Conservation (phyloP, 2,113 vertebrate species). For the Xyrauchen texanus region DNA sequence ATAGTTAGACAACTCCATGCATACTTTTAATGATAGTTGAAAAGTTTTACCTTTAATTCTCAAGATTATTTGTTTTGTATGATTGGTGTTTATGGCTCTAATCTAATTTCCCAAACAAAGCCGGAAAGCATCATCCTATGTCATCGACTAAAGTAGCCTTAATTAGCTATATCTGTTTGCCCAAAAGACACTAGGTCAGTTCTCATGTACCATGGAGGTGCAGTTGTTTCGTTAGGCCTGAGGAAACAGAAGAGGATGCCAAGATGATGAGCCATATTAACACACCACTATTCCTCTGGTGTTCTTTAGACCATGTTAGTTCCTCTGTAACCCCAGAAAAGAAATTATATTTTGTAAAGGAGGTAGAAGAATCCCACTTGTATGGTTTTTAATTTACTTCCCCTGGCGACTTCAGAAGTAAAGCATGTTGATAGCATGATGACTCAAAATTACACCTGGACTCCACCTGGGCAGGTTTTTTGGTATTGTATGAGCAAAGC, state of each 20-base stretch:
- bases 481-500: constrained; percentile 19
- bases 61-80: not conserved
- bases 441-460: constrained; percentile 34
- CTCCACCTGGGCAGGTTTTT: constrained; percentile 24
- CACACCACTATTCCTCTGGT: not conserved
- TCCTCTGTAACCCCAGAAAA: not conserved
- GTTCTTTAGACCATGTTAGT: constrained; percentile 1
- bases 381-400: constrained; percentile 3
- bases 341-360: constrained; percentile 1
- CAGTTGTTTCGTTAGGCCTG: not conserved
- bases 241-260: not conserved
- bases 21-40: not conserved
- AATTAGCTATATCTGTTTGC: not conserved
- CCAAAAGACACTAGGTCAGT: constrained; percentile 9
- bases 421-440: constrained; percentile 13
- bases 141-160: constrained; percentile 7
- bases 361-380: not conserved
- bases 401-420: not conserved
- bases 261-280: not conserved
- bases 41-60: not conserved
- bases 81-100: not conserved
- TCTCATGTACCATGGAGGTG: not conserved
- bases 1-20: not conserved
- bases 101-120: constrained; percentile 4
- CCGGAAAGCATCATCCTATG: not conserved